Evolutionary conservation across 64 coral and sea anemone species (phyloP), one percentile per base, ranked within the genome.

Genomic region (Stichodactyla mertensii): DNA sequence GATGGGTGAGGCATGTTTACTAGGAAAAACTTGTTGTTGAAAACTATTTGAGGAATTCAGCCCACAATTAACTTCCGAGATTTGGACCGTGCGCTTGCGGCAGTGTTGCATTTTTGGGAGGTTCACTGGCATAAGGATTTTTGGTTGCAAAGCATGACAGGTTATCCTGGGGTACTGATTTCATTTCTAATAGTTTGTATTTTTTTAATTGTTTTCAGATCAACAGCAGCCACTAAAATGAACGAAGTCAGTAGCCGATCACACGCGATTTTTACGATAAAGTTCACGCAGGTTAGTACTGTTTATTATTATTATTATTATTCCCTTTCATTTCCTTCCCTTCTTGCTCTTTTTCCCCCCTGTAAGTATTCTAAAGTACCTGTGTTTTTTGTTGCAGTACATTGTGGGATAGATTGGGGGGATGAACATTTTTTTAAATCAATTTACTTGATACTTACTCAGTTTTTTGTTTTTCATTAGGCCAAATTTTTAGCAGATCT

Each of bases 181-280:
- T 18, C 5, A 23, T 66, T 66, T n/a, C 4, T 22, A 45, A 7
- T 66, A 66, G 5, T 66, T 66, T n/a, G 61, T 64, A 2, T 64
- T 27, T 74, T 74, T 74, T 31, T 74, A 0, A 27, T 31, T 74
- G n/a, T 31, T 81, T 16, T 45, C 61, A 99, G 97, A 86, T 90
- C 88, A 90, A 99, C 97, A 70, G 97, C 97, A 55, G 67, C 85
- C 19, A 99, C 97, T 57, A 92, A 82, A 57, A 99, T 99, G 97
- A 99, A 99, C 67, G 93, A 95, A 52, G 87, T 86, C 14, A 99
- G 97, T 71, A 99, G 97, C 58, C 86, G 97, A 69, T 99, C 97
- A 51, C 97, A 99, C 86, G 88, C 97, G 18, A 99, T 99, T 69
- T 99, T 99, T 58, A 99, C 97, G 28, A 82, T 99, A 8, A 92